These are phyloP conservation scores for Poecilobothrus nobilitatus DNA, from an alignment of 2,888 invertebrate genomes.

Conservation along the genomic window DNA sequence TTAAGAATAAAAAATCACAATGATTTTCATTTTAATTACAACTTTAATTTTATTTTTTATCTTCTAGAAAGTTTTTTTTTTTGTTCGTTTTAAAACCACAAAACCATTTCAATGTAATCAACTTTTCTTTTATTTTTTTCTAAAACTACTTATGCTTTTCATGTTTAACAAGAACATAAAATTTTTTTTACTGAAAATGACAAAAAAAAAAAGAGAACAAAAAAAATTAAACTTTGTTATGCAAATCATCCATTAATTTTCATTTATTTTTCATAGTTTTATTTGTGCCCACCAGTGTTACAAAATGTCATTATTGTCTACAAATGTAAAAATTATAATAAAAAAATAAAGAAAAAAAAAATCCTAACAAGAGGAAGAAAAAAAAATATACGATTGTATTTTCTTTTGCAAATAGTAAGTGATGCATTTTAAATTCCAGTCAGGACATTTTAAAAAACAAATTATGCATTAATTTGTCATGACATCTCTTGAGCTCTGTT, in stretches of 20 bases:
- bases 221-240: neutral
- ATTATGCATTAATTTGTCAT: constrained; percentile 10
- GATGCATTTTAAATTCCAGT: neutral
- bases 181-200: too few species aligned
- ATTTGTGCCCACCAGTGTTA: neutral
- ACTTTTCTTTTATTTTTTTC: too few species aligned
- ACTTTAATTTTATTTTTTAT: too few species aligned
- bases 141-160: too few species aligned
- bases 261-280: neutral
- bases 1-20: too few species aligned
- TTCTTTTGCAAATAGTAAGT: neutral
- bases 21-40: too few species aligned
- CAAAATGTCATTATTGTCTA: neutral
- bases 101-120: too few species aligned
- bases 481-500: neutral
- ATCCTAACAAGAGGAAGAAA: neutral
- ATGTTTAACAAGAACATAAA: too few species aligned
- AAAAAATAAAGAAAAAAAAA: too few species aligned
- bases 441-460: constrained; percentile 1
- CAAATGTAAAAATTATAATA: neutral
- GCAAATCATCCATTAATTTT: neutral
- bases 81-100: too few species aligned
- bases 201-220: too few species aligned
- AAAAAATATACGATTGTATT: neutral
- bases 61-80: too few species aligned